A percentile compares a stretch with the other conserved stretches of the same genome.
Conservation (phyloP, 2,113 vertebrate species). For the Gymnobelideus leadbeateri region DNA sequence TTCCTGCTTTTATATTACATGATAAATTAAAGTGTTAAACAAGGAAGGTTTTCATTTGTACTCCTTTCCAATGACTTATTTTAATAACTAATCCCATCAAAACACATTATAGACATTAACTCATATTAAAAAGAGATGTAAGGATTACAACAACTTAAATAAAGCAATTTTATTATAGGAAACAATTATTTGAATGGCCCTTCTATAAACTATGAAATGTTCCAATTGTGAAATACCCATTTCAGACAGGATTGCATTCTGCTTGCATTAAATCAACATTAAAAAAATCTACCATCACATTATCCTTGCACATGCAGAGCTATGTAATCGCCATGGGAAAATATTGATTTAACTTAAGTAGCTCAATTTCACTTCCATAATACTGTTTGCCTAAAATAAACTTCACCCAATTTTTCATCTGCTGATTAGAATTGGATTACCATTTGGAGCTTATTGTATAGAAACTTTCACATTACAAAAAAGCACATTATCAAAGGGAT, state of each 20-base stretch:
- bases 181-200: constrained; percentile 43
- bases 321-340: not conserved
- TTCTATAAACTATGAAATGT: constrained; percentile 28
- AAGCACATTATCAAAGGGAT: not conserved
- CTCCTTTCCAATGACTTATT: constrained; percentile 28
- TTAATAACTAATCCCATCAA: not conserved
- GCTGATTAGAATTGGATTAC: not conserved
- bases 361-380: constrained; percentile 41
- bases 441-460: not conserved
- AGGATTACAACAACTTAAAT: constrained; percentile 49
- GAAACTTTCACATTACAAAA: not conserved
- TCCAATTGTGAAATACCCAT: constrained; percentile 25
- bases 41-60: not conserved
- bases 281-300: not conserved
- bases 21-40: constrained; percentile 2
- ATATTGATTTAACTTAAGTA: constrained; percentile 9
- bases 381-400: constrained; percentile 25
- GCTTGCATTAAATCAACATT: constrained; percentile 18
- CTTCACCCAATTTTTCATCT: not conserved
- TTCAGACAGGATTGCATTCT: constrained; percentile 36
- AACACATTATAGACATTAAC: constrained; percentile 5
- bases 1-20: not conserved
- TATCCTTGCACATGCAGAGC: not conserved
- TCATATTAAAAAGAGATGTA: constrained; percentile 41
- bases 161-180: constrained; percentile 31